Percentiles rank a stretch among this genome's conserved stretches.
Evolutionary conservation across 1,140 invertebrate genomes (phyloP).

Genomic region (Lethocerus indicus): DNA sequence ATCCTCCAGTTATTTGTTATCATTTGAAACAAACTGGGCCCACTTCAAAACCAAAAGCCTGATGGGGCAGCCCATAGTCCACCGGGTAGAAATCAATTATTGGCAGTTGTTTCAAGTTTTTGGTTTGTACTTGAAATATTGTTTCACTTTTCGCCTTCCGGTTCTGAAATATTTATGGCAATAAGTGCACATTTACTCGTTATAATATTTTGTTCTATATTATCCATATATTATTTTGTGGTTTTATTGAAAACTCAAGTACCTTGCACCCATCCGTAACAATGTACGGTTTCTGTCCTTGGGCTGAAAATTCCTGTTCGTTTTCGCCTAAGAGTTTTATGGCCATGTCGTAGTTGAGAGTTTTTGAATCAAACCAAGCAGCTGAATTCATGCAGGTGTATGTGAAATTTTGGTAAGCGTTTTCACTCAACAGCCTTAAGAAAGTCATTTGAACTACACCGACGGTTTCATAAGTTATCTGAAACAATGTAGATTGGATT

Average conservation of each 20-base stretch:
- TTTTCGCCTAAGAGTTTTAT: constrained; percentile 46
- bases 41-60: constrained; percentile 67
- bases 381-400: constrained; percentile 62
- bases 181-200: no score
- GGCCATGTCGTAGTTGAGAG: constrained; percentile 31
- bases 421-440: constrained; percentile 51
- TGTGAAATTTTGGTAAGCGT: constrained; percentile 67
- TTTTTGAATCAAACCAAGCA: constrained; percentile 43
- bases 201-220: no score
- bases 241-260: no score
- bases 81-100: constrained; percentile 61
- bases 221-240: no score
- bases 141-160: constrained; percentile 46
- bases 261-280: no score
- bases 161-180: constrained; percentile 29
- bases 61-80: constrained; percentile 54
- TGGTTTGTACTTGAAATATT: constrained; percentile 53
- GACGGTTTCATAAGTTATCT: constrained; percentile 62
- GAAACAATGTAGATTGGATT: constrained; percentile 6
- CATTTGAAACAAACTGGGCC: constrained; percentile 68
- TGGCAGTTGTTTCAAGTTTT: constrained; percentile 48
- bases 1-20: no score
- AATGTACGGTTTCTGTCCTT: no score
- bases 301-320: no score
- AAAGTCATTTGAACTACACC: constrained; percentile 61